Evolutionary conservation across 1,140 invertebrate genomes (phyloP), one percentile per base, ranked within the genome.

Genomic region (Protaetia brevitarsis): DNA sequence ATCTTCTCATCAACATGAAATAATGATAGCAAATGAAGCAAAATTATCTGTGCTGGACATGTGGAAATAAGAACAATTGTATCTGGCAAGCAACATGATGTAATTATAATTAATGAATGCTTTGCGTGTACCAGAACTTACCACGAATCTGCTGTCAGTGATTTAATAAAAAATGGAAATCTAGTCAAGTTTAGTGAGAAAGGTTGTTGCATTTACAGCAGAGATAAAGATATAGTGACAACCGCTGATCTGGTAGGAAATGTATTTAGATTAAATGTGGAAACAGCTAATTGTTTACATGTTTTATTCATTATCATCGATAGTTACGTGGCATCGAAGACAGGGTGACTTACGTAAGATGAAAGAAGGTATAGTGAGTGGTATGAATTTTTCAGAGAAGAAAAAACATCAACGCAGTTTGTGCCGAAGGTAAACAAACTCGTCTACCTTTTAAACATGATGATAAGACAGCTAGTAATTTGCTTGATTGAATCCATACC

Each of bases 91-190:
- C n/a, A n/a, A n/a, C n/a, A n/a, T n/a, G n/a, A n/a, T n/a, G n/a
- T n/a, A n/a, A n/a, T n/a, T n/a, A n/a, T n/a, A n/a, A n/a, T n/a
- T n/a, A n/a, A n/a, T n/a, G n/a, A n/a, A 72, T 62, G 70, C 69
- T n/a, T 67, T 73, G 23, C 72, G 65, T 59, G 67, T 73, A 5
- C 71, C 70, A 0, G 61, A 37, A 23, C 66, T 74, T 0, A 59
- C 67, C 3, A 68, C 71, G 10, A 75, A 76, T 66, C 27, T 74
- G 6, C 62, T 76, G 28, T 76, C 74, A n/a, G 71, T 75, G 66
- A 75, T 70, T 62, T 77, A 57, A 64, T 68, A 45, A 73, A 70
- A 63, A 70, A 69, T 34, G 73, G 68, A 19, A 71, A 67, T 68
- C 27, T 56, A 23, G 68, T 72, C 23, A 64, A 37, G 34, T 67